These are phyloP conservation scores for Amphipyra berbera DNA, from an alignment of 2,888 invertebrate species.

Conservation along the genomic window DNA sequence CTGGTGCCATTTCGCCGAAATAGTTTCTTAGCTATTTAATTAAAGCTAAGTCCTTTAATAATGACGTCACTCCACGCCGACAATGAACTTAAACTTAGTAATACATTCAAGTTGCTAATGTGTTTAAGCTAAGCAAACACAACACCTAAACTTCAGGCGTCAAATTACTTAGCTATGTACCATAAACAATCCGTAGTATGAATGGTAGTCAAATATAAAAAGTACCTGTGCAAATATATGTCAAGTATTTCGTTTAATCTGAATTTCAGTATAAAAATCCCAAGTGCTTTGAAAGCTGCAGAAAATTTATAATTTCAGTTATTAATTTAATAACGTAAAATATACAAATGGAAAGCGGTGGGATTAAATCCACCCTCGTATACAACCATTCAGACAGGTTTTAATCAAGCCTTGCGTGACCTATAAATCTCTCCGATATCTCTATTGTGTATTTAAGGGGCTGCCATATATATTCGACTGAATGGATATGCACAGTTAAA, in stretches of 20 bases:
- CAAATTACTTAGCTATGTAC: constrained; percentile 45
- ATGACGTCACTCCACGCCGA: constrained; percentile 55
- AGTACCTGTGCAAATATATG: constrained; percentile 33
- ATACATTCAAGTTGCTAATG: constrained; percentile 59
- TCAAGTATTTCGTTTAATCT: constrained; percentile 1
- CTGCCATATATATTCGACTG: constrained; percentile 44
- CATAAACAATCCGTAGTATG: constrained; percentile 31
- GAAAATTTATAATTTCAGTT: constrained; percentile 32
- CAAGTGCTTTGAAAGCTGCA: constrained; percentile 25
- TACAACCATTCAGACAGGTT: constrained; percentile 69
- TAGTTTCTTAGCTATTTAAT: constrained; percentile 75
- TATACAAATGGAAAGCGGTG: constrained; percentile 63
- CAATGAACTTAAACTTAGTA: constrained; percentile 55
- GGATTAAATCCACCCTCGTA: constrained; percentile 66
- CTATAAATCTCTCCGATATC: constrained; percentile 76
- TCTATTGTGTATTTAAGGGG: constrained; percentile 69
- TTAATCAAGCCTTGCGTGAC: constrained; percentile 78
- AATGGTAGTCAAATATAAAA: constrained; percentile 34
- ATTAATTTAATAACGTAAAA: constrained; percentile 57
- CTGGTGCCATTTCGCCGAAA: constrained; percentile 67
- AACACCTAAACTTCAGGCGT: constrained; percentile 41
- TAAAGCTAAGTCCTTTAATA: constrained; percentile 64
- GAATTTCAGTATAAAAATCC: constrained; percentile 19
- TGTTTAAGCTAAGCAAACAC: constrained; percentile 53
- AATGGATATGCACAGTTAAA: constrained; percentile 40